Percentiles rank a stretch among this genome's conserved stretches.
phyloP scores from a whole-genome alignment of 2,113 vertebrate genomes.

The Eretmochelys imbricata region DNA sequence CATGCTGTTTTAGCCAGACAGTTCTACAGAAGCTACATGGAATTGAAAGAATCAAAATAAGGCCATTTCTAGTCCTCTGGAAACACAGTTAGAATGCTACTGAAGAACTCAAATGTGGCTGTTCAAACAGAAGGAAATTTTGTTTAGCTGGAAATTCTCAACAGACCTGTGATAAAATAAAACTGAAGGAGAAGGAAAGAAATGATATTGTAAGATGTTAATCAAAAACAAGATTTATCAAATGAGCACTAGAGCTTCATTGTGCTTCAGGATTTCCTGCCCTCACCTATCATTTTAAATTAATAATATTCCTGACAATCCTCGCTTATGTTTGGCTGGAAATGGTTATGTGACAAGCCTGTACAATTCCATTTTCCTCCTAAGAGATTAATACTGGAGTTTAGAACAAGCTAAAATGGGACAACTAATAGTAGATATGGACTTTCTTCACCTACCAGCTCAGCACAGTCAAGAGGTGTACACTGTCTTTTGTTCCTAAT shows the following conservation, averaged over 20 bases:
- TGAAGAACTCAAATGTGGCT: background rate
- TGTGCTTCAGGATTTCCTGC: background rate
- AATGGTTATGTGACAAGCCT: background rate
- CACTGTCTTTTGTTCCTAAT: slow-evolving; percentile 85
- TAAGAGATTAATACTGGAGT: background rate
- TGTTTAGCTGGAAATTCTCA: background rate
- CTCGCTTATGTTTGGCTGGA: background rate
- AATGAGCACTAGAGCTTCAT: background rate
- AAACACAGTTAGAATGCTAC: background rate
- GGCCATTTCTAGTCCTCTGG: background rate
- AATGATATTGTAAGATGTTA: background rate
- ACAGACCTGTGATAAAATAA: background rate
- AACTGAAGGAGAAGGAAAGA: background rate
- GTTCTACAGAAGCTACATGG: background rate
- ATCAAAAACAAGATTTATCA: background rate
- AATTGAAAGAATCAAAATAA: background rate
- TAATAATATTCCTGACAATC: background rate
- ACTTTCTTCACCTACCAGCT: slow-evolving; percentile 76
- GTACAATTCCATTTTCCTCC: background rate
- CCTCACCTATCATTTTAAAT: background rate
- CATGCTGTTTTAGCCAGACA: background rate
- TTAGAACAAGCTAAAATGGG: accelerated
- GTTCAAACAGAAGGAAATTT: background rate
- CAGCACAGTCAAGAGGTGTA: slow-evolving; percentile 86
- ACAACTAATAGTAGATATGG: background rate